A percentile compares a stretch with the other conserved stretches of the same genome.
Conservation (phyloP, 2,797 vertebrate species). For the Gallinago stenura region DNA sequence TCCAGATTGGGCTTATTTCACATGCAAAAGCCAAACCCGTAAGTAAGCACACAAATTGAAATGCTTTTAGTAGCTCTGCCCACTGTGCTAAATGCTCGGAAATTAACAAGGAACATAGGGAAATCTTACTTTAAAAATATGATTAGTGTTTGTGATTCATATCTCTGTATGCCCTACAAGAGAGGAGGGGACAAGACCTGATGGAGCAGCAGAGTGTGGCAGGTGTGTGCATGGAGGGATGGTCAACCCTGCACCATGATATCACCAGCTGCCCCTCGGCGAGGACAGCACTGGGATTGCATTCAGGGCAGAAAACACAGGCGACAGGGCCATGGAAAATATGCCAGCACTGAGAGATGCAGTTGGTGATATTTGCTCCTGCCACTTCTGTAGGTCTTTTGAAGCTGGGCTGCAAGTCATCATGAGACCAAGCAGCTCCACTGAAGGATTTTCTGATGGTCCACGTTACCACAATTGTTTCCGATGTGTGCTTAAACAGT, state of each 20-base stretch:
- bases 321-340: neutral
- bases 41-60: neutral
- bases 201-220: neutral
- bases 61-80: neutral
- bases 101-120: neutral
- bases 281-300: neutral
- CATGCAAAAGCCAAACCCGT: neutral
- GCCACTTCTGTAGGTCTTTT: neutral
- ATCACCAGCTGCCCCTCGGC: neutral
- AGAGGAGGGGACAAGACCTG: neutral
- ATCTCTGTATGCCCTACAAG: neutral
- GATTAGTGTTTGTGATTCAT: neutral
- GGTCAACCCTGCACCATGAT: fast-evolving
- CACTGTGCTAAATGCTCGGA: neutral
- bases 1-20: neutral
- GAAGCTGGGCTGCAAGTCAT: neutral
- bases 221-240: fast-evolving
- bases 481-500: neutral
- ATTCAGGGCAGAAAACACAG: neutral
- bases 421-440: neutral
- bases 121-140: neutral
- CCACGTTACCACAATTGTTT: neutral
- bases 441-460: slow-evolving; percentile 8
- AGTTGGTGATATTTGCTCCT: neutral
- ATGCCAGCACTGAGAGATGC: neutral